These are phyloP conservation scores for Chrysolina americana DNA, from an alignment of 2,888 invertebrate genomes.

Conservation along the genomic window DNA sequence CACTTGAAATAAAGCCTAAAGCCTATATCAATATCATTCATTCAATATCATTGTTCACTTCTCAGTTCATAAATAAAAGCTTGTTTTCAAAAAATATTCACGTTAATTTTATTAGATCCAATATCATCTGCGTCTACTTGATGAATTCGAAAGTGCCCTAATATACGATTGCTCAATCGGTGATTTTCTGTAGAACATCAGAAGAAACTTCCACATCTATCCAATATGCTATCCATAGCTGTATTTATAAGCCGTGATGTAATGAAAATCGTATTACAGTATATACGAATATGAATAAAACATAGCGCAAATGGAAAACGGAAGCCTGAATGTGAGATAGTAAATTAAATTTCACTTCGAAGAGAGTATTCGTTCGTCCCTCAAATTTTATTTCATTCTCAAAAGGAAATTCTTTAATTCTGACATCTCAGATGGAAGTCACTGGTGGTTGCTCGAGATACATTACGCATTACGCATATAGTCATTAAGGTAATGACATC, in stretches of 20 bases:
- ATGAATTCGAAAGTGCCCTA: no score
- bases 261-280: slow-evolving; percentile 18
- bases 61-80: no score
- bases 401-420: slow-evolving; percentile 15
- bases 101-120: no score
- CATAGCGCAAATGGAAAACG: slow-evolving; percentile 20
- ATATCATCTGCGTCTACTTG: no score
- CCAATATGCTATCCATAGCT: slow-evolving; percentile 1
- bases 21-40: no score
- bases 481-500: no score
- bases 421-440: slow-evolving; percentile 14
- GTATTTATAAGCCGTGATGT: slow-evolving; percentile 8
- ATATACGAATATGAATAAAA: slow-evolving; percentile 16
- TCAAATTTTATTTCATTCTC: slow-evolving; percentile 6
- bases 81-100: no score
- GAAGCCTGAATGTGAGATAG: slow-evolving; percentile 2
- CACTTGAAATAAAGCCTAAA: no score
- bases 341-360: slow-evolving; percentile 26
- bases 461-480: neutral
- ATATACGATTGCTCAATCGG: no score
- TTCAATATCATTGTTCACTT: no score
- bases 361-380: slow-evolving; percentile 13
- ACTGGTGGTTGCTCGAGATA: neutral
- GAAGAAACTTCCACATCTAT: neutral
- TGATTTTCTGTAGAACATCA: neutral